Conservation (phyloP, 2,888 invertebrate genomes). For the Tetranychus truncatus region DNA sequence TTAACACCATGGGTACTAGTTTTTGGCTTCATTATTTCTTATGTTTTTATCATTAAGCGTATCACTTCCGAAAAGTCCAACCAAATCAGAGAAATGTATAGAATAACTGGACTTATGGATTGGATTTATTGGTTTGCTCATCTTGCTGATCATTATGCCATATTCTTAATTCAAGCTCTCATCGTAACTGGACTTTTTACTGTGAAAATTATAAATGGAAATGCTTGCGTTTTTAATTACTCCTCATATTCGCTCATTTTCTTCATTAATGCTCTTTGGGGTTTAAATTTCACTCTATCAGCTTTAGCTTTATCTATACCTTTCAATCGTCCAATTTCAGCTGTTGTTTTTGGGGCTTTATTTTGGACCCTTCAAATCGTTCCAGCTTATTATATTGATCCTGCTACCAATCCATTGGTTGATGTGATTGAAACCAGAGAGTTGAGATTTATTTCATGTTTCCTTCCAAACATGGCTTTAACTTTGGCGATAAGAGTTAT, state of each 20-base stretch:
- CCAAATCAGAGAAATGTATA: constrained; percentile 20
- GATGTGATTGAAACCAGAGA: background rate
- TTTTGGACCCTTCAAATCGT: background rate
- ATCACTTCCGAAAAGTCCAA: constrained; percentile 22
- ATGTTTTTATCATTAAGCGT: constrained; percentile 10
- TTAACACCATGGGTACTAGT: background rate
- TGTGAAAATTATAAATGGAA: background rate
- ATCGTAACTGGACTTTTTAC: constrained; percentile 19
- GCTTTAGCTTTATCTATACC: background rate
- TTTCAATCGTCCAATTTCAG: constrained; percentile 3
- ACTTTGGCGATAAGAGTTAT: constrained; percentile 4
- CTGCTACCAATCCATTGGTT: background rate
- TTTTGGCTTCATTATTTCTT: constrained; percentile 3
- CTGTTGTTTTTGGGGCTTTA: background rate
- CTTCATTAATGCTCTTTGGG: background rate
- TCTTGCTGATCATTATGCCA: constrained; percentile 17
- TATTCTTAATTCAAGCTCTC: constrained; percentile 18
- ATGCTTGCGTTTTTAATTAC: background rate
- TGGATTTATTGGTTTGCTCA: constrained; percentile 18
- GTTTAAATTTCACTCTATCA: no score
- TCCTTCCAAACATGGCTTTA: background rate
- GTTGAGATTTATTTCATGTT: background rate
- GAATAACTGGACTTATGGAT: constrained; percentile 20
- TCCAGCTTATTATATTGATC: constrained; percentile 1
- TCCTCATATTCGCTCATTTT: background rate